phyloP scores from a whole-genome alignment of 2,797 vertebrate genomes.

The Dipus sagitta region DNA sequence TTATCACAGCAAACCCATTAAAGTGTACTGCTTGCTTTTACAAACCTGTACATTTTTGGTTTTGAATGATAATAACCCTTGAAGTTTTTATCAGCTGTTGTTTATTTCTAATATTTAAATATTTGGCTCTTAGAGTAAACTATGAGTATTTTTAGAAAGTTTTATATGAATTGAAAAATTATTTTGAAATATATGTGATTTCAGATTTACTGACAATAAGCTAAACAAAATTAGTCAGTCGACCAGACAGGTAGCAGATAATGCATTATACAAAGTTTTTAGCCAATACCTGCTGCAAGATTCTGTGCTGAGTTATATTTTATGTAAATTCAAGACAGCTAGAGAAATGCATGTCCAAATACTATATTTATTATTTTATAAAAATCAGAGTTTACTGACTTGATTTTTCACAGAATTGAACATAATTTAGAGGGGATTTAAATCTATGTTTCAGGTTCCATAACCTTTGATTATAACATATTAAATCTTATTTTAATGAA shows the following conservation, averaged over 20 bases:
- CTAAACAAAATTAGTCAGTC: not conserved
- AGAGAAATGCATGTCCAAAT: not conserved
- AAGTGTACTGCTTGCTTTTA: not conserved
- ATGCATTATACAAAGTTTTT: not conserved
- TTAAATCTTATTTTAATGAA: not conserved
- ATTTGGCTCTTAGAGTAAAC: not conserved
- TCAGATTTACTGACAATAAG: not conserved
- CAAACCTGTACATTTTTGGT: not conserved
- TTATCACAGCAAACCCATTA: not conserved
- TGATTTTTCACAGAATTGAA: not conserved
- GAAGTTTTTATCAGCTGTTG: not conserved
- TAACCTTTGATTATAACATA: not conserved
- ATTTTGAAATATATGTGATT: not conserved
- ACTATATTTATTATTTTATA: not conserved
- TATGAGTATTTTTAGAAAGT: not conserved
- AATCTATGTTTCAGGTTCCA: not conserved
- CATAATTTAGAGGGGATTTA: not conserved
- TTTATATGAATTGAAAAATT: not conserved
- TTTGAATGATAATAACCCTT: not conserved
- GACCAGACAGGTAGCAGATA: not conserved
- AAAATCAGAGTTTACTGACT: not conserved
- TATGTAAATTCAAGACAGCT: not conserved
- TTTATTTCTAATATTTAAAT: conserved; percentile 6
- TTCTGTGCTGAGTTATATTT: not conserved
- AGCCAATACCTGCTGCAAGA: not conserved